Evolutionary conservation across 2,797 vertebrate genomes (phyloP).

Genomic region (Labroides dimidiatus): DNA sequence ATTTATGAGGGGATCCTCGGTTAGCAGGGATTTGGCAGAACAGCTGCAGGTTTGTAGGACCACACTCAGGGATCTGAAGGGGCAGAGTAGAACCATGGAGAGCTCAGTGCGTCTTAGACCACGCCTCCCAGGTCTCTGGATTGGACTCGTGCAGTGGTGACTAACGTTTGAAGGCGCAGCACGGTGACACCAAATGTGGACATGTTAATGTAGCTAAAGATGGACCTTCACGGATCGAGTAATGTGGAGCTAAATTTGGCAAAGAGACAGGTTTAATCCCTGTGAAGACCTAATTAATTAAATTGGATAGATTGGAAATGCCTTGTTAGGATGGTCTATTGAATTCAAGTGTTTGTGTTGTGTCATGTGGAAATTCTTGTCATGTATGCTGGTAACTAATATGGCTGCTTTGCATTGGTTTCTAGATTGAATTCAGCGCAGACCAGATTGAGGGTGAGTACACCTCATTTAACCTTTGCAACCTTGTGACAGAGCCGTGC

Average conservation of each 20-base stretch:
- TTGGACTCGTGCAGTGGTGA: constrained; percentile 51
- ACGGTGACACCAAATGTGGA: constrained; percentile 81
- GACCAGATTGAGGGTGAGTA: constrained; percentile 85
- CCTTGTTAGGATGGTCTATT: not conserved
- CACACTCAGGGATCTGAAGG: not conserved
- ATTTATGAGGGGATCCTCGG: not conserved
- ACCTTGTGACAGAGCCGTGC: constrained; percentile 6
- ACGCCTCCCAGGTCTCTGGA: constrained; percentile 59
- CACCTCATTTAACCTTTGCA: constrained; percentile 13
- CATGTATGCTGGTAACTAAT: constrained; percentile 38
- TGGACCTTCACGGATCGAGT: constrained; percentile 68
- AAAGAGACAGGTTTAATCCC: constrained; percentile 49
- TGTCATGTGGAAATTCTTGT: constrained; percentile 14
- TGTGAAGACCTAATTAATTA: constrained; percentile 39
- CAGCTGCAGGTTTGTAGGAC: constrained; percentile 3
- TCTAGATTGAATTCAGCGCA: constrained; percentile 80
- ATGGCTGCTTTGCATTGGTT: constrained; percentile 63
- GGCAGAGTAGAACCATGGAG: constrained; percentile 73
- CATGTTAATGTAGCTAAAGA: constrained; percentile 83
- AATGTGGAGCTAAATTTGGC: constrained; percentile 70
- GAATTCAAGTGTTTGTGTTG: constrained; percentile 8
- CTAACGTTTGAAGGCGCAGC: constrained; percentile 34
- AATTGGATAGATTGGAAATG: constrained; percentile 10
- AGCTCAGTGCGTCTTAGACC: constrained; percentile 62
- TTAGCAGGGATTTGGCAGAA: not conserved